These are phyloP conservation scores for Physeter macrocephalus DNA, from an alignment of 2,113 vertebrate species.

Conservation along the genomic window DNA sequence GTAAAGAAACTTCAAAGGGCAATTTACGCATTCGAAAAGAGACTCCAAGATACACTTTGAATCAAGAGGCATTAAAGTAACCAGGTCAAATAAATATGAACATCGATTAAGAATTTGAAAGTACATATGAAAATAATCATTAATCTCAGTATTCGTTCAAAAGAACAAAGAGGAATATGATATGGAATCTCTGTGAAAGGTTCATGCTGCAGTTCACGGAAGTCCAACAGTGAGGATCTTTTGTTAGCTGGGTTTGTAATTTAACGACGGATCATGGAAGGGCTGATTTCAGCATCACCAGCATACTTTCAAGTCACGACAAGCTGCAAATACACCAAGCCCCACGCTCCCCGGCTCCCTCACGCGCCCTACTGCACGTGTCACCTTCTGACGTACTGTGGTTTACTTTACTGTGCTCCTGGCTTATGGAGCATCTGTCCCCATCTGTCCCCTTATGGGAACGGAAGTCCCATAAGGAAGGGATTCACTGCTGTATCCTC, in stretches of 20 bases:
- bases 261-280: neutral
- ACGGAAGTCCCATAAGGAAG: neutral
- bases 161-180: neutral
- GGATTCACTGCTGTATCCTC: neutral
- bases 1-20: neutral
- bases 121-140: neutral
- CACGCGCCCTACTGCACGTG: fast-evolving
- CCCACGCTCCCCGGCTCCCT: neutral
- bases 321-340: neutral
- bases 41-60: neutral
- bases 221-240: neutral
- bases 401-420: neutral
- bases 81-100: neutral
- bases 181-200: neutral
- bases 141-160: neutral
- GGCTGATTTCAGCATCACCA: neutral
- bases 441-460: too few species aligned
- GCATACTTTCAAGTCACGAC: too few species aligned
- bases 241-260: neutral
- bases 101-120: neutral
- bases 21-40: neutral
- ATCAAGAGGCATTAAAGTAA: neutral
- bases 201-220: neutral
- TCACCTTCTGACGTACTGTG: neutral
- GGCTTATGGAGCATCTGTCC: neutral